Percentiles rank a stretch among this genome's conserved stretches.
Evolutionary conservation across 2,113 vertebrate genomes (phyloP).

Genomic region (Anoura caudifer): DNA sequence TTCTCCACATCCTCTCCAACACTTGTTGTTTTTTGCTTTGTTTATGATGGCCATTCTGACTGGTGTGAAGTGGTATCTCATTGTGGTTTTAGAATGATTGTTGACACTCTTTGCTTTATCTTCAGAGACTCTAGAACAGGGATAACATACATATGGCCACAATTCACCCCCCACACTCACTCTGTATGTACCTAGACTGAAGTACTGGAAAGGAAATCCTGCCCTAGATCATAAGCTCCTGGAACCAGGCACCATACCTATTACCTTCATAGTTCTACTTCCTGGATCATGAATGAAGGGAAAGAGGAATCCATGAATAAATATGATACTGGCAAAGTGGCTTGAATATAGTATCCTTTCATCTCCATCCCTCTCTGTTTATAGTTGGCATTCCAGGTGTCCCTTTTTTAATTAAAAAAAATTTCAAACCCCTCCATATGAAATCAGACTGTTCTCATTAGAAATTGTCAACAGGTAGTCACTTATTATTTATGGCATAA

Average conservation of each 20-base stretch:
- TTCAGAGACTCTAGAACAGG: background rate
- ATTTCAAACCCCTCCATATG: background rate
- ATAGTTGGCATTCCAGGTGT: background rate
- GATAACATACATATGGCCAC: background rate
- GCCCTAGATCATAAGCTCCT: no score
- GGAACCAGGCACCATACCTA: background rate
- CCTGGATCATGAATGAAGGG: background rate
- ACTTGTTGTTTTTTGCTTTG: no score
- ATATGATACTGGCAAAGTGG: background rate
- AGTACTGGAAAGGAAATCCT: background rate
- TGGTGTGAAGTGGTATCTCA: no score
- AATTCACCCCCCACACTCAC: background rate
- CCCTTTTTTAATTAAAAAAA: background rate
- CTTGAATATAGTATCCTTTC: background rate
- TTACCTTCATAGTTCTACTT: no score
- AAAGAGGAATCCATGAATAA: background rate
- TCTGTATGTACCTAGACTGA: background rate
- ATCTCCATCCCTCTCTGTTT: background rate
- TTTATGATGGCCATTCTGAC: no score
- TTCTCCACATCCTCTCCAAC: no score
- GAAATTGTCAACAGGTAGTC: background rate
- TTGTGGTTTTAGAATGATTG: background rate
- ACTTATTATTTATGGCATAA: background rate
- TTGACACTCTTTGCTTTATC: background rate
- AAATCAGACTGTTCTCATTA: background rate